A percentile compares a stretch with the other conserved stretches of the same genome.
phyloP scores from a whole-genome alignment of 2,888 invertebrate species.

The Antheraea assamensis region DNA sequence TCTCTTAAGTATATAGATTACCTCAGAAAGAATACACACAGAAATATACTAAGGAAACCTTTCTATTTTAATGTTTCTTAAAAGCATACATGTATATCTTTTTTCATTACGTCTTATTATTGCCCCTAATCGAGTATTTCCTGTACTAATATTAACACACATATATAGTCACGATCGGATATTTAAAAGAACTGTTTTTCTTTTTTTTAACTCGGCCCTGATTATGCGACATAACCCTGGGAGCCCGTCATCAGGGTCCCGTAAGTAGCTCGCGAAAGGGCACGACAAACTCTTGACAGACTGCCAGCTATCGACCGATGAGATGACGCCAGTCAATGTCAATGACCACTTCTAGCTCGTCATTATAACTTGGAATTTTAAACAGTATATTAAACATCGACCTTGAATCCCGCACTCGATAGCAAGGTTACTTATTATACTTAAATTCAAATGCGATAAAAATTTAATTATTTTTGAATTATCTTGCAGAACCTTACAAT shows the following conservation, averaged over 20 bases:
- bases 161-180: not conserved
- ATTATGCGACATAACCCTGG: constrained; percentile 18
- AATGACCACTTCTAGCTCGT: constrained; percentile 52
- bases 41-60: too few species aligned
- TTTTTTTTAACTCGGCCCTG: not conserved
- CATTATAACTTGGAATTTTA: constrained; percentile 39
- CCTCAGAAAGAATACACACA: too few species aligned
- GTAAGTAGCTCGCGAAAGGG: constrained; percentile 50
- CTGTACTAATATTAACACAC: not conserved
- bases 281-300: constrained; percentile 59
- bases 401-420: not conserved
- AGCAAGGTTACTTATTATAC: not conserved
- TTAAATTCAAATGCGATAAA: not conserved
- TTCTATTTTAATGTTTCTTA: too few species aligned
- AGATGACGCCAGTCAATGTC: constrained; percentile 67
- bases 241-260: constrained; percentile 21
- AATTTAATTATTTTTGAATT: not conserved
- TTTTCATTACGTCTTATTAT: not conserved
- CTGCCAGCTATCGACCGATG: constrained; percentile 71
- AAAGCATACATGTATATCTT: not conserved
- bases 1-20: too few species aligned
- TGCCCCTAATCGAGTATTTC: not conserved
- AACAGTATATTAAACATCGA: constrained; percentile 2
- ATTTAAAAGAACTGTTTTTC: not conserved
- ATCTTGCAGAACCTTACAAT: not conserved